Conservation (phyloP, 2,888 invertebrate genomes). For the Drosophila anomalata region DNA sequence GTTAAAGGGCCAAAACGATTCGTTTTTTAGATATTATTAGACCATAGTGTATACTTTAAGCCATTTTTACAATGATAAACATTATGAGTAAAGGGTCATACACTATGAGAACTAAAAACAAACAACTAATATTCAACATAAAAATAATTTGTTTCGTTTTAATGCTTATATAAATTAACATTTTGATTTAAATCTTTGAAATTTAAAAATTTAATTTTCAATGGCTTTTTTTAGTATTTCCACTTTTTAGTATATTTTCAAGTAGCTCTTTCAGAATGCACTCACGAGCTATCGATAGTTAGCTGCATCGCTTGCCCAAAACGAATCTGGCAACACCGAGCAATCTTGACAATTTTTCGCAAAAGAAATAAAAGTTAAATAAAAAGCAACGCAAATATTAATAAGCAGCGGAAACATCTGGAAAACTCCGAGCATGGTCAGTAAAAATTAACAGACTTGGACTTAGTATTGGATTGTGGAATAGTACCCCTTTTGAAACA, state of each 20-base stretch:
- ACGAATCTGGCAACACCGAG: background rate
- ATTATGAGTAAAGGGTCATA: no score
- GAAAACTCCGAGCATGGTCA: constrained; percentile 30
- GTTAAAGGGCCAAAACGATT: no score
- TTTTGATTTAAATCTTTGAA: no score
- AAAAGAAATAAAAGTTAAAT: constrained; percentile 16
- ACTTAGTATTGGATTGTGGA: background rate
- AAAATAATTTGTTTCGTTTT: no score
- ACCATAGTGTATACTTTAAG: no score
- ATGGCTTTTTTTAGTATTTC: no score
- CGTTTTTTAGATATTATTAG: no score
- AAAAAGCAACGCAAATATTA: constrained; percentile 7
- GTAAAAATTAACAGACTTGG: background rate
- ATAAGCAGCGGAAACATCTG: constrained; percentile 8
- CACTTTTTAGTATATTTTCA: background rate
- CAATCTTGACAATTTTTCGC: constrained; percentile 36
- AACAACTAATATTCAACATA: no score
- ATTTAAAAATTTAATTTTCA: no score
- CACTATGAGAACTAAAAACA: no score
- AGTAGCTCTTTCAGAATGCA: background rate
- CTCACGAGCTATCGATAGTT: background rate
- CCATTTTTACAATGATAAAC: no score
- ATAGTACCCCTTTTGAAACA: background rate
- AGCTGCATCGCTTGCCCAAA: background rate
- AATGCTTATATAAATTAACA: no score